Evolutionary conservation across 2,888 invertebrate species (phyloP).

Genomic region (Cataglyphis rosenhaueri): DNA sequence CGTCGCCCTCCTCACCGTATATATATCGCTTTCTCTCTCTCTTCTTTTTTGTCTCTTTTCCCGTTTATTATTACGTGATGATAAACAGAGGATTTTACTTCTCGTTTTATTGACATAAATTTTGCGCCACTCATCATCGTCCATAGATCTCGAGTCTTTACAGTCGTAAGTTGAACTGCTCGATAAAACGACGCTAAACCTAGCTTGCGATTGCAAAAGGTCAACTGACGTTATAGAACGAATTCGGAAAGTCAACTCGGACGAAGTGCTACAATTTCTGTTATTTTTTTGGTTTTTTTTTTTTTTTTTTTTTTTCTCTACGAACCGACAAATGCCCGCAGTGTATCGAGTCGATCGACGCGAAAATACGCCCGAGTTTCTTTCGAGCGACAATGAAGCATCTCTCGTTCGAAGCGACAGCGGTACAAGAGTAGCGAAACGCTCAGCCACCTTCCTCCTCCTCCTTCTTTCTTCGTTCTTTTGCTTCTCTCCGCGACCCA

Average conservation of each 20-base stretch:
- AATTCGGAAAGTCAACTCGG: slow-evolving; percentile 30
- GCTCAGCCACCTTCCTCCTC: slow-evolving; percentile 35
- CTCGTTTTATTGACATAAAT: slow-evolving; percentile 1
- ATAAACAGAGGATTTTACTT: slow-evolving; percentile 57
- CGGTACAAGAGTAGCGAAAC: slow-evolving; percentile 72
- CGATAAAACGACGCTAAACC: not conserved
- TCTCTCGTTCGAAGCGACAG: slow-evolving; percentile 76
- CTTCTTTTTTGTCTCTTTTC: not conserved
- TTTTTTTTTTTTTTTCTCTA: slow-evolving; percentile 25
- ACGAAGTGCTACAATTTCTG: slow-evolving; percentile 10
- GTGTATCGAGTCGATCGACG: slow-evolving; percentile 74
- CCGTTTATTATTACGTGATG: slow-evolving; percentile 50
- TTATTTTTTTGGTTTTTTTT: not conserved
- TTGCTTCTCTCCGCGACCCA: slow-evolving; percentile 38
- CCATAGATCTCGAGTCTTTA: not conserved
- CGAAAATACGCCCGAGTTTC: slow-evolving; percentile 74
- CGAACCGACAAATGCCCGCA: slow-evolving; percentile 71
- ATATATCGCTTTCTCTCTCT: slow-evolving; percentile 9
- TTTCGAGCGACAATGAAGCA: slow-evolving; percentile 75
- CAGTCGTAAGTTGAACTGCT: slow-evolving; percentile 12
- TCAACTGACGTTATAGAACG: slow-evolving; percentile 11
- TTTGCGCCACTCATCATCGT: not conserved
- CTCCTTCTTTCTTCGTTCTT: slow-evolving; percentile 20
- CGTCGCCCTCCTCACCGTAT: slow-evolving; percentile 44
- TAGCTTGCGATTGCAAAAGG: not conserved